These are phyloP conservation scores for Malurus melanocephalus DNA, from an alignment of 2,113 vertebrate genomes.

Conservation along the genomic window DNA sequence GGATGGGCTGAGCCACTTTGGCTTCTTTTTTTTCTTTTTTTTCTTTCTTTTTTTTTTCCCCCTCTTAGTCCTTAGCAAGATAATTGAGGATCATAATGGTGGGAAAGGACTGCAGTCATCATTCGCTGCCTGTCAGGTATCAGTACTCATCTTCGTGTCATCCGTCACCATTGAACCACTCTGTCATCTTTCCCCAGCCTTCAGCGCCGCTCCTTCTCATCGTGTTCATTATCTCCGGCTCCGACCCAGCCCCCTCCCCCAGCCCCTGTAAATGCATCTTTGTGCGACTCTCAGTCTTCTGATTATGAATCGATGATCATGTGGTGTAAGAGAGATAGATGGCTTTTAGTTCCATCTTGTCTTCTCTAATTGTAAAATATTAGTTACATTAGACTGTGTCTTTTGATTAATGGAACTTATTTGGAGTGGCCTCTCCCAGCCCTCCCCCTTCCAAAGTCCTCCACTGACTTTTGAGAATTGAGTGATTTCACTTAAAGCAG, in stretches of 20 bases:
- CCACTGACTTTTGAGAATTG: slow-evolving; percentile 95
- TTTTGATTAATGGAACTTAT: slow-evolving; percentile 99
- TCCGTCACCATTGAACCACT: slow-evolving; percentile 90
- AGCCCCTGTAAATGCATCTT: slow-evolving; percentile 81
- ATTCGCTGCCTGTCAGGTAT: slow-evolving; percentile 91
- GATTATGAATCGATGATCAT: slow-evolving; percentile 99
- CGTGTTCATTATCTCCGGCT: slow-evolving; percentile 92
- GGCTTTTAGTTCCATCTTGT: slow-evolving; percentile 97
- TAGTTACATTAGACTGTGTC: slow-evolving; percentile 99
- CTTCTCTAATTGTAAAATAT: slow-evolving; percentile 99
- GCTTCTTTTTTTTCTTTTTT: slow-evolving; percentile 14
- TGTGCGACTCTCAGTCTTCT: slow-evolving; percentile 85
- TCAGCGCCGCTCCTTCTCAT: slow-evolving; percentile 82
- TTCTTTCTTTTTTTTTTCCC: not conserved
- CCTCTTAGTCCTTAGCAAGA: slow-evolving; percentile 79
- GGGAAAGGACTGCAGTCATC: slow-evolving; percentile 86
- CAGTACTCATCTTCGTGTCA: slow-evolving; percentile 86
- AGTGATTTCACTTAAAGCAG: slow-evolving; percentile 97
- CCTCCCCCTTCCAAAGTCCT: slow-evolving; percentile 90
- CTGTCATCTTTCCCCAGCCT: slow-evolving; percentile 86
- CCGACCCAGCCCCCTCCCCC: slow-evolving; percentile 71
- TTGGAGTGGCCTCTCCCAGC: slow-evolving; percentile 92
- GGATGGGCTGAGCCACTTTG: slow-evolving; percentile 64
- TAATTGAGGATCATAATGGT: slow-evolving; percentile 88
- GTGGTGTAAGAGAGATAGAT: slow-evolving; percentile 99